A percentile compares a stretch with the other conserved stretches of the same genome.
These are phyloP conservation scores for Drosophila yakuba DNA, from an alignment of 1,140 invertebrate genomes.

Conservation along the genomic window DNA sequence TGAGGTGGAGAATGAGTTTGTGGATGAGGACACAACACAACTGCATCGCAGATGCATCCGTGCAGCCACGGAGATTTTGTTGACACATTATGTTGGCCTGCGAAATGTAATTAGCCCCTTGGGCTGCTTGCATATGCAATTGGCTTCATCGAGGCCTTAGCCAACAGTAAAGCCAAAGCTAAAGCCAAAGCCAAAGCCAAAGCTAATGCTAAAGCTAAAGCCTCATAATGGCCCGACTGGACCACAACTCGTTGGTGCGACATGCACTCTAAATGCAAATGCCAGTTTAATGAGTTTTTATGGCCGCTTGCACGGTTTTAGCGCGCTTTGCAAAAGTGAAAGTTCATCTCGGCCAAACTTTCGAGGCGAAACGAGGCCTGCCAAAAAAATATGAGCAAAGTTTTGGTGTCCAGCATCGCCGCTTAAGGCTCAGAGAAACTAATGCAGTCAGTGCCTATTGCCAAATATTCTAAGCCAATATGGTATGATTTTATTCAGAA, in stretches of 20 bases:
- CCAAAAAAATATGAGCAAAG: slow-evolving; percentile 62
- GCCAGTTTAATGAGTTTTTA: slow-evolving; percentile 81
- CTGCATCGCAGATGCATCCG: slow-evolving; percentile 49
- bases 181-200: neutral
- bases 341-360: slow-evolving; percentile 57
- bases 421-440: slow-evolving; percentile 36
- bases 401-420: slow-evolving; percentile 31
- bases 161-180: neutral
- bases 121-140: slow-evolving; percentile 73
- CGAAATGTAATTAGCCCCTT: slow-evolving; percentile 75
- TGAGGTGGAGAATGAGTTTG: neutral
- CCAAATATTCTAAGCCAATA: neutral
- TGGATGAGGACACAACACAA: neutral
- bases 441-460: slow-evolving; percentile 14
- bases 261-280: slow-evolving; percentile 81
- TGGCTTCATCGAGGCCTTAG: slow-evolving; percentile 32
- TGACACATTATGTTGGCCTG: slow-evolving; percentile 53
- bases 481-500: too few species aligned
- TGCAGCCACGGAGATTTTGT: slow-evolving; percentile 39
- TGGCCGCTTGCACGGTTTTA: slow-evolving; percentile 28
- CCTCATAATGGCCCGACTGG: slow-evolving; percentile 19
- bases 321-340: slow-evolving; percentile 47
- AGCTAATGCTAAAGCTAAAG: neutral
- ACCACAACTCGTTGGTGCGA: slow-evolving; percentile 38
- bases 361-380: slow-evolving; percentile 41